These are phyloP conservation scores for Heliocidaris tuberculata DNA, from an alignment of 35 echinoderm and acorn worm species.

Conservation along the genomic window DNA sequence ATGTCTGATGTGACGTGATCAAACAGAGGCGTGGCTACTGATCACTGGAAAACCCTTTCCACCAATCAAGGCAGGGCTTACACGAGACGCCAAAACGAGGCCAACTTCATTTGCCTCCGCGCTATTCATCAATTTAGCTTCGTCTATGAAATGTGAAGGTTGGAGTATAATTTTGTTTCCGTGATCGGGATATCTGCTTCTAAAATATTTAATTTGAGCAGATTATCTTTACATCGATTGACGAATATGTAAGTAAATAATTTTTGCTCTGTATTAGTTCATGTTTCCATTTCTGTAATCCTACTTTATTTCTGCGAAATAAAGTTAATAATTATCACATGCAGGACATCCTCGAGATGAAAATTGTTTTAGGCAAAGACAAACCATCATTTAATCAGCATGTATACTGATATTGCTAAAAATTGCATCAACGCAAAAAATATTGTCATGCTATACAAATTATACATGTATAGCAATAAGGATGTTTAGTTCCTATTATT, in stretches of 20 bases:
- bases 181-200: not conserved
- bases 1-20: not conserved
- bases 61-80: not conserved
- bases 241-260: not conserved
- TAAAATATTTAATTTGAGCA: not conserved
- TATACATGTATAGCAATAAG: no score
- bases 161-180: not conserved
- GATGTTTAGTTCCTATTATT: no score
- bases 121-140: not conserved
- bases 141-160: no score
- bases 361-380: no score
- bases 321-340: no score
- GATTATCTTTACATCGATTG: not conserved
- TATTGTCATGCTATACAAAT: no score
- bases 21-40: not conserved
- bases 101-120: not conserved
- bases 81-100: not conserved
- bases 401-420: no score
- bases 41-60: not conserved
- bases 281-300: no score
- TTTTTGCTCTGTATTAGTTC: not conserved
- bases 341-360: no score
- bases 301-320: no score
- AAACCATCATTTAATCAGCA: no score
- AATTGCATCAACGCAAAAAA: no score